phyloP scores from a whole-genome alignment of 2,797 vertebrate species.

The Muscicapa comitata region DNA sequence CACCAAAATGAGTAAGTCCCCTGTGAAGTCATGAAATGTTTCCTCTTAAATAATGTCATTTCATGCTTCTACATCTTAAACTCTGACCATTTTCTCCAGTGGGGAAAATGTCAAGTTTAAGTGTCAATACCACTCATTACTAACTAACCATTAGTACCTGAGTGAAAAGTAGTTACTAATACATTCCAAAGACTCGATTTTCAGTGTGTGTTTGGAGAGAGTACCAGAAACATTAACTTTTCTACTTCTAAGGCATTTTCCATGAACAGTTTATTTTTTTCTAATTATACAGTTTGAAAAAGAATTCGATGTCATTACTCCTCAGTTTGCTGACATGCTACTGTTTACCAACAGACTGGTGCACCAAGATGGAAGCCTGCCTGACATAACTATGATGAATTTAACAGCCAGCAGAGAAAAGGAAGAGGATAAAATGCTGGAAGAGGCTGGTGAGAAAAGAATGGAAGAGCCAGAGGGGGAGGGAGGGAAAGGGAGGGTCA shows the following conservation, averaged over 20 bases:
- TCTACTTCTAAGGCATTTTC: slow-evolving; percentile 50
- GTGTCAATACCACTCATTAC: slow-evolving; percentile 72
- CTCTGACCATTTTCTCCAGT: slow-evolving; percentile 79
- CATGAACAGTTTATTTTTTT: slow-evolving; percentile 32
- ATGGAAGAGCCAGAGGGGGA: slow-evolving; percentile 50
- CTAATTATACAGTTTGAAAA: slow-evolving; percentile 15
- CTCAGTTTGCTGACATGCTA: slow-evolving; percentile 26
- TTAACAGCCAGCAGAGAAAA: slow-evolving; percentile 76
- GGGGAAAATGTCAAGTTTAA: slow-evolving; percentile 86
- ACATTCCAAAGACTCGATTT: slow-evolving; percentile 40
- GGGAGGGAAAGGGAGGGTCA: slow-evolving; percentile 42
- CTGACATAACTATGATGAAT: slow-evolving; percentile 92
- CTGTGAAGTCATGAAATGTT: slow-evolving; percentile 82
- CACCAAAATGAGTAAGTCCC: slow-evolving; percentile 97
- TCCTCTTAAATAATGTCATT: slow-evolving; percentile 81
- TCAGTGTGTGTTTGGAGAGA: slow-evolving; percentile 66
- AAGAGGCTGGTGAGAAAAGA: slow-evolving; percentile 60
- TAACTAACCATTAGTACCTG: slow-evolving; percentile 65
- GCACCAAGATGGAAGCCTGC: slow-evolving; percentile 91
- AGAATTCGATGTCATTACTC: not conserved
- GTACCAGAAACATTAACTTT: slow-evolving; percentile 52
- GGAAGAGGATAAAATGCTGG: slow-evolving; percentile 66
- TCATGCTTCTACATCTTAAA: slow-evolving; percentile 88
- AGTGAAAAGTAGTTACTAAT: slow-evolving; percentile 66
- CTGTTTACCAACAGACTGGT: slow-evolving; percentile 83